Conservation (phyloP, 2,113 vertebrate genomes). For the Brachyistius frenatus region DNA sequence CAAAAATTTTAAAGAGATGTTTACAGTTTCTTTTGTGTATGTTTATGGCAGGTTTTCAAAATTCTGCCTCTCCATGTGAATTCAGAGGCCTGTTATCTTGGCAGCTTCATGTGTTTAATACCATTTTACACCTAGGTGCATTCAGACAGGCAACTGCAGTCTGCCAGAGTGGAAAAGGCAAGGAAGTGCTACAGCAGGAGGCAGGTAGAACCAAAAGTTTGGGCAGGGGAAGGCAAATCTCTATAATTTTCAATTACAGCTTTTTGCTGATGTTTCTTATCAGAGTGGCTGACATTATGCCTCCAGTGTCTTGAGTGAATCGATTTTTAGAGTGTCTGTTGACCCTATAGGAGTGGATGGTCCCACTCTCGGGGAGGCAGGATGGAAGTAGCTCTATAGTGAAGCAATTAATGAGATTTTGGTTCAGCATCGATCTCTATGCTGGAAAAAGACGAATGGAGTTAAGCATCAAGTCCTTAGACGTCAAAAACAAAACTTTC, state of each 20-base stretch:
- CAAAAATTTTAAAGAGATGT: no score
- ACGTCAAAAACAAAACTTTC: conserved; percentile 54
- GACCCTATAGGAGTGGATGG: conserved; percentile 57
- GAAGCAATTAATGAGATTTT: conserved; percentile 75
- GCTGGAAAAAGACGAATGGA: conserved; percentile 56
- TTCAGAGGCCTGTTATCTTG: not conserved
- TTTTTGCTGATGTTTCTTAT: conserved; percentile 69
- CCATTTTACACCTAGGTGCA: conserved; percentile 6
- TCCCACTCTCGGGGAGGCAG: conserved; percentile 49
- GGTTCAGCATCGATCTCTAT: conserved; percentile 61
- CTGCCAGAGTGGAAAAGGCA: not conserved
- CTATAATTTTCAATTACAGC: conserved; percentile 66
- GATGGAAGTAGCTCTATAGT: conserved; percentile 62
- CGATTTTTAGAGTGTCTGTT: conserved; percentile 58
- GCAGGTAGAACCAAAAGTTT: conserved; percentile 37
- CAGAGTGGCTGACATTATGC: conserved; percentile 56
- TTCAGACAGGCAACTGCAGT: not conserved
- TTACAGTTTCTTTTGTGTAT: no score
- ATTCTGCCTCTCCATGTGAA: not conserved
- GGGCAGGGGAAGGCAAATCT: conserved; percentile 22
- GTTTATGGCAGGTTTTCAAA: not conserved
- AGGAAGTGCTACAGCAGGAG: conserved; percentile 12
- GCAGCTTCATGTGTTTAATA: conserved; percentile 5
- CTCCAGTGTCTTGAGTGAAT: conserved; percentile 59
- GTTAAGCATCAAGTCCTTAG: conserved; percentile 49